Evolutionary conservation across 2,888 invertebrate genomes (phyloP).

Genomic region (Antheraea yamamai): DNA sequence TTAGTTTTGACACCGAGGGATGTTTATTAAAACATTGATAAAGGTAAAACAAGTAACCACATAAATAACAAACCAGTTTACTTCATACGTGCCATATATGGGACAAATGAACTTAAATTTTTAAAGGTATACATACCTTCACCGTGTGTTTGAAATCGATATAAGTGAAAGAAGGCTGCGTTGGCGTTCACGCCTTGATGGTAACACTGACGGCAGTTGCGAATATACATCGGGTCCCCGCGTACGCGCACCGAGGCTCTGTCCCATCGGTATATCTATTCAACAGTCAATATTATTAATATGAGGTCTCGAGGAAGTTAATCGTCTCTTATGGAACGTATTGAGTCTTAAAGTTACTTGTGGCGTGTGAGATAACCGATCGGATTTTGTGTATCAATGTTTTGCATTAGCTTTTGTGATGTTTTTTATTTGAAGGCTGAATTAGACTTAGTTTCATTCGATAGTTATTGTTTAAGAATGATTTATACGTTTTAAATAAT

Average conservation of each 20-base stretch:
- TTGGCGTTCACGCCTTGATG: slow-evolving; percentile 39
- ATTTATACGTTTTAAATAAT: not conserved
- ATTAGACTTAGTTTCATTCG: not conserved
- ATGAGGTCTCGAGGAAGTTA: not conserved
- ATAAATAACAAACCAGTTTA: not conserved
- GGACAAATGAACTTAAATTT: not conserved
- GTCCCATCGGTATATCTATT: slow-evolving; percentile 1
- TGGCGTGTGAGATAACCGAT: not conserved
- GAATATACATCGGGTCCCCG: slow-evolving; percentile 58
- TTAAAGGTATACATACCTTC: slow-evolving; percentile 31
- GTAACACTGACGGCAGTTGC: slow-evolving; percentile 49
- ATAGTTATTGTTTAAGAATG: not conserved
- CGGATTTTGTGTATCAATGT: not conserved
- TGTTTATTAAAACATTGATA: not conserved
- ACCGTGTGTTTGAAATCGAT: slow-evolving; percentile 43
- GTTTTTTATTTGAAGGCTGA: not conserved
- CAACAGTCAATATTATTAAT: not conserved
- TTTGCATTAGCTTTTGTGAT: not conserved
- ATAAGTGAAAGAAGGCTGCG: slow-evolving; percentile 71
- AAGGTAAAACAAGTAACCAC: not conserved
- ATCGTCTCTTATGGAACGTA: not conserved
- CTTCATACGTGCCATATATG: not conserved
- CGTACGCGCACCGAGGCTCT: slow-evolving; percentile 57
- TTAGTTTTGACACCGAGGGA: not conserved
- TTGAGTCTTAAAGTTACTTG: not conserved